phyloP scores from a whole-genome alignment of 2,113 vertebrate genomes.

The Ifrita kowaldi region DNA sequence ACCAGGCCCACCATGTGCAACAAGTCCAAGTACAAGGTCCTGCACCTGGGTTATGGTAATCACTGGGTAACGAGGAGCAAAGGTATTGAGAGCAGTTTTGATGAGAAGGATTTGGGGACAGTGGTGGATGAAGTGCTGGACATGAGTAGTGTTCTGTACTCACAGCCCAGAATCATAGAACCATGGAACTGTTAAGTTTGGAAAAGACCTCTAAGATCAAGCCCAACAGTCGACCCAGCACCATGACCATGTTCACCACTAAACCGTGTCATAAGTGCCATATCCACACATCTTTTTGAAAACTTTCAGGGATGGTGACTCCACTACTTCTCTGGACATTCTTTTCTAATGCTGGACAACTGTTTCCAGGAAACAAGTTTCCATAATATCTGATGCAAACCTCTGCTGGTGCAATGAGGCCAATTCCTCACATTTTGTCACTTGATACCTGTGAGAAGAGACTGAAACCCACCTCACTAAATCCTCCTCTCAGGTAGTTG shows the following conservation, averaged over 20 bases:
- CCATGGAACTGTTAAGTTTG: not conserved
- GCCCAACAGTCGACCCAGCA: accelerated
- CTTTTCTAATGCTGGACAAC: not conserved
- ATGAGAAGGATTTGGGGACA: not conserved
- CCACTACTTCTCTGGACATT: not conserved
- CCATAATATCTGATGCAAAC: not conserved
- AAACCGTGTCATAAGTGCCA: not conserved
- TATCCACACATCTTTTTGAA: not conserved
- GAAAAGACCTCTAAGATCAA: not conserved
- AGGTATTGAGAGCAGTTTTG: not conserved
- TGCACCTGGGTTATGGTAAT: not conserved
- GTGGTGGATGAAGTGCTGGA: not conserved
- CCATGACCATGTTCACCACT: no score
- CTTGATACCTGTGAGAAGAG: not conserved
- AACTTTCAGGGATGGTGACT: not conserved
- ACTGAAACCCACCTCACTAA: not conserved
- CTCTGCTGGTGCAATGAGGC: not conserved
- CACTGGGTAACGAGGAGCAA: accelerated
- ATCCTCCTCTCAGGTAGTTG: not conserved
- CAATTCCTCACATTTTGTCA: not conserved
- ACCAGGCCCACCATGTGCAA: not conserved
- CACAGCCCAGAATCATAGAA: not conserved
- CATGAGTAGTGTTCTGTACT: not conserved
- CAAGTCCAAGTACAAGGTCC: not conserved
- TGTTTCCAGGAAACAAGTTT: not conserved